Conservation (phyloP, 2,113 vertebrate species). For the Merops nubicus region DNA sequence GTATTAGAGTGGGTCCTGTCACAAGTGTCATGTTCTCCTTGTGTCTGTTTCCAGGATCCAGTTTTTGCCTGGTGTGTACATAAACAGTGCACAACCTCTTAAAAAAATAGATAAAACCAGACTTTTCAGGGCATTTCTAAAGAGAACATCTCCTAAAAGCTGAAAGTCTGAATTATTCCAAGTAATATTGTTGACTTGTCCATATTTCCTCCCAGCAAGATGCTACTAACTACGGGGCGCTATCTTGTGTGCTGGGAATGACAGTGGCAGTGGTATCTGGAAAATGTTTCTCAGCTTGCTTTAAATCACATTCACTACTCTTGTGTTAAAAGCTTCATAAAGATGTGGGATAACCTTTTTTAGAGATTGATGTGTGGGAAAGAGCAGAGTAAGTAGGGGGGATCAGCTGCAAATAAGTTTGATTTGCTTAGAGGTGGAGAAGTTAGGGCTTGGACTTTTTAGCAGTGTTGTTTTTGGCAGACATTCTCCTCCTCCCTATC, state of each 20-base stretch:
- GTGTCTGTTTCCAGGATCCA: neutral
- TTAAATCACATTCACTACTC: neutral
- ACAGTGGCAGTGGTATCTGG: neutral
- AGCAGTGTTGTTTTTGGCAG: slow-evolving; percentile 60
- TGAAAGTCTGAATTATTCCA: neutral
- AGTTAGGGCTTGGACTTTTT: slow-evolving; percentile 38
- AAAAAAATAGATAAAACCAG: neutral
- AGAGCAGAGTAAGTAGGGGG: neutral
- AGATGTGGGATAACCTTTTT: slow-evolving; percentile 15
- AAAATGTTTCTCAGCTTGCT: neutral
- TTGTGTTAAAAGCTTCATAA: slow-evolving; percentile 6
- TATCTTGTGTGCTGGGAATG: neutral
- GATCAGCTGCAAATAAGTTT: slow-evolving; percentile 26
- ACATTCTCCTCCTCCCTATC: slow-evolving; percentile 35
- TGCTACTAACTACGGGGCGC: accelerated
- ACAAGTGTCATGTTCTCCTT: neutral
- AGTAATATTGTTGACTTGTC: neutral
- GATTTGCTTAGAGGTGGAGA: neutral
- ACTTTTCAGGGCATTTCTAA: neutral
- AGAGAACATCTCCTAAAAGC: neutral
- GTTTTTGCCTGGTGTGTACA: neutral
- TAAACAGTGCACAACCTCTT: neutral
- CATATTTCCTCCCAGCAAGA: neutral
- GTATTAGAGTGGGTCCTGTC: neutral
- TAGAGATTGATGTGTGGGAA: slow-evolving; percentile 17